Evolutionary conservation across 2,888 invertebrate genomes (phyloP), one percentile per base, ranked within the genome.

Genomic region (Sinopyrophorus schimmeli): DNA sequence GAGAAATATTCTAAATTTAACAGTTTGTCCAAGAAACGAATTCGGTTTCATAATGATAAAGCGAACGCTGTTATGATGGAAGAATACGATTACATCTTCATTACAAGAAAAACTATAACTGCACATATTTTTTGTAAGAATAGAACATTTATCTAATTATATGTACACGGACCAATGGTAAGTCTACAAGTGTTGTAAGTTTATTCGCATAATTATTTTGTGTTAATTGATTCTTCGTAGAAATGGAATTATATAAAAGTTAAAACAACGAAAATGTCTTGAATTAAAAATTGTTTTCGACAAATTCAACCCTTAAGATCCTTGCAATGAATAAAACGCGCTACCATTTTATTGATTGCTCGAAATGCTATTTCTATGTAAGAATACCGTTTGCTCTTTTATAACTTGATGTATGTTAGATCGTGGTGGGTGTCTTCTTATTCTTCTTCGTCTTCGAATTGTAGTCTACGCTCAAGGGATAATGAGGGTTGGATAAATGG

Each of bases 161-260:
- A 42, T 42, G 43, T 43, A 32, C 30, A 49, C 28, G 48, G 48
- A 49, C 48, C 48, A 49, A 49, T 37, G 37, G 42, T 49, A 42
- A 27, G 43, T 43, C 42, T 35, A 30, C 32, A 34, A 23, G 27
- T 37, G 11, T 18, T 38, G 28, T 38, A 46, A 38, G 31, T 38
- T 46, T n/a, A n/a, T n/a, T n/a, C 10, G 12, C 30, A 30, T 14
- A 21, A 26, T 34, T 34, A 28, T 30, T 12, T 16, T 15, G 9
- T 17, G 26, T 39, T 32, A 34, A 15, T 16, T 21, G 11, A 15
- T 23, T 35, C 12, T 18, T 5, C 23, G 23, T 46, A 44, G 43
- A 21, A 32, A 23, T 38, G 23, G 11, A 30, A 37, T 44, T 27
- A 15, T 35, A 15, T 37, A 24, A 23, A 24, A 16, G 14, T 23